phyloP scores from a whole-genome alignment of 2,797 vertebrate genomes.

The Eutrigla gurnardus region DNA sequence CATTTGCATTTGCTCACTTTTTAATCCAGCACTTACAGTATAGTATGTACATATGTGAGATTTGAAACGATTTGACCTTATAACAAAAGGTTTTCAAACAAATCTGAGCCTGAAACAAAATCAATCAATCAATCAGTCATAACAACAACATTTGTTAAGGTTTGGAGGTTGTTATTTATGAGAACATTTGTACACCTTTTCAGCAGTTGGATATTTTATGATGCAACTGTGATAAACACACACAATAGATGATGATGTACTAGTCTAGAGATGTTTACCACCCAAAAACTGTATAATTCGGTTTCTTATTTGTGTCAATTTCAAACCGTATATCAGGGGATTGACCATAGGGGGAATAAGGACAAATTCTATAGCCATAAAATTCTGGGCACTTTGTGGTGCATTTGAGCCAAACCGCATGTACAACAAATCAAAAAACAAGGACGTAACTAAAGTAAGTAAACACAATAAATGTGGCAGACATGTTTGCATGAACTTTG shows the following conservation, averaged over 20 bases:
- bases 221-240: too few species aligned
- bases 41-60: too few species aligned
- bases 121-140: neutral
- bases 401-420: conserved; percentile 19
- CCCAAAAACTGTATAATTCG: neutral
- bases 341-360: conserved; percentile 55
- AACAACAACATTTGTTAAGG: neutral
- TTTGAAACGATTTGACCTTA: too few species aligned
- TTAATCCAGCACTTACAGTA: too few species aligned
- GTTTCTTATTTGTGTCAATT: conserved; percentile 45
- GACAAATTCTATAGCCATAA: conserved; percentile 43
- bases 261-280: neutral
- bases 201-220: neutral
- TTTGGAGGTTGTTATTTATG: neutral
- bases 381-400: conserved; percentile 29
- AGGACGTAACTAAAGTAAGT: neutral
- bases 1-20: too few species aligned
- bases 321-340: conserved; percentile 58
- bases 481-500: conserved; percentile 74
- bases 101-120: neutral
- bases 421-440: conserved; percentile 58
- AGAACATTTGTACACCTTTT: neutral
- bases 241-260: neutral
- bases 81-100: neutral
- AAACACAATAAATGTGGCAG: conserved; percentile 72